phyloP scores from a whole-genome alignment of 2,113 vertebrate species.

The Anguilla rostrata region DNA sequence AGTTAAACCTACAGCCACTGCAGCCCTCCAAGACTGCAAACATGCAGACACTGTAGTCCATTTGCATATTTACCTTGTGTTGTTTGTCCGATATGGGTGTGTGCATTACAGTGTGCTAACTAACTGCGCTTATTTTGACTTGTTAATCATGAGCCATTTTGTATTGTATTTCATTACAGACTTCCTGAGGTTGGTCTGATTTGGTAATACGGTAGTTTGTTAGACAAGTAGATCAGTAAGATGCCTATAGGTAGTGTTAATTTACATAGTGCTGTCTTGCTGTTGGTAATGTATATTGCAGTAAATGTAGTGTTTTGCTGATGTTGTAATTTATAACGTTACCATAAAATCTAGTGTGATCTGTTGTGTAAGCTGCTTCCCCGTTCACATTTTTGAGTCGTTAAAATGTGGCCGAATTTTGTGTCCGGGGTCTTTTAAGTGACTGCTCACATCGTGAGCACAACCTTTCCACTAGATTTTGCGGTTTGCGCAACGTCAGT shows the following conservation, averaged over 20 bases:
- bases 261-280: not conserved
- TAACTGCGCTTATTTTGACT: not conserved
- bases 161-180: slow-evolving; percentile 56
- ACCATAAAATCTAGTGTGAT: not conserved
- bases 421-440: too few species aligned
- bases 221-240: not conserved
- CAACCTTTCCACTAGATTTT: not conserved
- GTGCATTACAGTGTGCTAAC: not conserved
- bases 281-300: not conserved
- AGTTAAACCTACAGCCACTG: too few species aligned
- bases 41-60: too few species aligned
- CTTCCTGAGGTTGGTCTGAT: slow-evolving; percentile 53
- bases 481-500: not conserved
- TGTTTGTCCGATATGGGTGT: too few species aligned
- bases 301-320: not conserved
- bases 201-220: not conserved
- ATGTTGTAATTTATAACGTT: not conserved
- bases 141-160: slow-evolving; percentile 36
- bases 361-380: not conserved
- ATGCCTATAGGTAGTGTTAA: not conserved
- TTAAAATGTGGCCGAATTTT: too few species aligned
- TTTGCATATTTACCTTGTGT: too few species aligned
- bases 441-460: too few species aligned
- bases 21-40: too few species aligned
- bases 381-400: too few species aligned